Evolutionary conservation across 2,888 invertebrate genomes (phyloP).

Genomic region (Xanthostigma xanthostigma): DNA sequence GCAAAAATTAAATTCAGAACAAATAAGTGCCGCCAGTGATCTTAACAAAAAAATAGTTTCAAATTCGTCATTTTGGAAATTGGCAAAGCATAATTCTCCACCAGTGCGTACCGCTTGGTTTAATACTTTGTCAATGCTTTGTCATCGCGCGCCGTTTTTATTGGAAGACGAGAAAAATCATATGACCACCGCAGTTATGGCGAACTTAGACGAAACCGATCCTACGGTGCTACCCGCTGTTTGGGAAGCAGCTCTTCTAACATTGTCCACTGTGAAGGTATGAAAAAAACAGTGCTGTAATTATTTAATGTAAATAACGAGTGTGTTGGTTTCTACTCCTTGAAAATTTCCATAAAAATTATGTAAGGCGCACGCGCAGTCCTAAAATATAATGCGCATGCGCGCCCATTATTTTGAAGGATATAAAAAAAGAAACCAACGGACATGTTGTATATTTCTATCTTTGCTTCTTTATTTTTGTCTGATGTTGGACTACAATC

Average conservation of each 20-base stretch:
- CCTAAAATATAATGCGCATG: too few relatives aligned
- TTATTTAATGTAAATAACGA: too few relatives aligned
- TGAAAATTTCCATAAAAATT: too few relatives aligned
- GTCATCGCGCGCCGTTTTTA: slow-evolving; percentile 39
- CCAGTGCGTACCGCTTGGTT: slow-evolving; percentile 50
- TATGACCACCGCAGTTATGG: slow-evolving; percentile 41
- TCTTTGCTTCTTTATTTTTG: background rate
- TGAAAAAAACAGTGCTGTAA: slow-evolving; percentile 4
- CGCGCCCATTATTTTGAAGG: too few relatives aligned
- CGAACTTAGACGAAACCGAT: slow-evolving; percentile 53
- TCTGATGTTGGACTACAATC: slow-evolving; percentile 2
- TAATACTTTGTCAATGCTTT: slow-evolving; percentile 41
- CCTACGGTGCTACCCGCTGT: slow-evolving; percentile 46
- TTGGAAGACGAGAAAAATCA: slow-evolving; percentile 37
- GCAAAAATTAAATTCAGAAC: slow-evolving; percentile 33
- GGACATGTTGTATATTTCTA: background rate
- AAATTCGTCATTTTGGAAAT: slow-evolving; percentile 56
- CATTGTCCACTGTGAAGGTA: slow-evolving; percentile 41
- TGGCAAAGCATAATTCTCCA: slow-evolving; percentile 38
- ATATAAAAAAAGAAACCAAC: too few relatives aligned
- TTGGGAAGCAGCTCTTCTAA: slow-evolving; percentile 59
- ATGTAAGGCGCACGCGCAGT: too few relatives aligned
- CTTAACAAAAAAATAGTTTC: slow-evolving; percentile 38
- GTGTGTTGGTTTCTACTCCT: too few relatives aligned
- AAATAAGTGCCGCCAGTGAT: slow-evolving; percentile 35